Evolutionary conservation across 2,888 invertebrate species (phyloP), one percentile per base, ranked within the genome.

Genomic region (Meloe dianella): DNA sequence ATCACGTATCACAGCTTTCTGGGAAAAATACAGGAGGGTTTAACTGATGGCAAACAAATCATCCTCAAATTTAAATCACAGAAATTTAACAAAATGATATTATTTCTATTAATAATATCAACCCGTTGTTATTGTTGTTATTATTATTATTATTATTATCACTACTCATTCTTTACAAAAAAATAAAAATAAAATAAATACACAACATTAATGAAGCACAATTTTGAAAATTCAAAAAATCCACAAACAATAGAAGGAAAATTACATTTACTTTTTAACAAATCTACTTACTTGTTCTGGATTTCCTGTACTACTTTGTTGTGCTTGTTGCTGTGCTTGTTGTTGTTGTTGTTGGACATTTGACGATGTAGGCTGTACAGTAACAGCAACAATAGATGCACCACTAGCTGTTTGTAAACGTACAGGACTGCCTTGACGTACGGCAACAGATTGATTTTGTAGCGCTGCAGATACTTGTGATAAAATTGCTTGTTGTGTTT

Each of bases 391-490:
- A 29, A 88, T 80, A 35, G 87, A 87, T 8, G 86, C 84, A 41
- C 85, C 63, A 81, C 82, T 61, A 80, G 61, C 83, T 76, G 64
- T 86, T 85, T 24, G 88, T 85, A 79, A 84, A 61, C 88, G 86
- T 29, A 90, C 89, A 66, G 89, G 90, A 78, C 88, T 89, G 71
- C 84, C 86, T 73, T 88, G 87, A 1, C 87, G 81, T 35, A 84
- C 82, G 6, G 78, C 75, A 22, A 83, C 80, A 67, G 80, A 79
- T 81, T 85, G 88, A 77, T 84, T 87, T 81, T 70, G 86, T 74
- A 85, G 86, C 67, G 82, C 87, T 73, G 86, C 86, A 20, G 87
- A 85, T 59, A 86, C 85, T 75, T 88, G 87, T 22, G 86, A 87
- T 57, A 88, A 81, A 8, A 88, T 75, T 1, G 87, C 86, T 71